Evolutionary conservation across 1,140 invertebrate genomes (phyloP).

Genomic region (Watersipora subatra): DNA sequence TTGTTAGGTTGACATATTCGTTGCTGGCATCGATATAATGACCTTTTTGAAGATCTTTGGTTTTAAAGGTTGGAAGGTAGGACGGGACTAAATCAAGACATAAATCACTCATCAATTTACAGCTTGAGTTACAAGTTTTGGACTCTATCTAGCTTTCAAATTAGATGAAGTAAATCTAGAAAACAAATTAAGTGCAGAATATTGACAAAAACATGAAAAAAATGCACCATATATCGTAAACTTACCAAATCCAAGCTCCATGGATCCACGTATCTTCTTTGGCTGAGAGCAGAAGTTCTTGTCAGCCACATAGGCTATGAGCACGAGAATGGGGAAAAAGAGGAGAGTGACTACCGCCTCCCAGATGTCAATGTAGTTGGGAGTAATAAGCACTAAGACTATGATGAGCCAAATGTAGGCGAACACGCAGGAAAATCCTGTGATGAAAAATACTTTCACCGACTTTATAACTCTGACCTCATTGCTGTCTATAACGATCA

Average conservation of each 20-base stretch:
- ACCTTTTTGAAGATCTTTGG: too few relatives aligned
- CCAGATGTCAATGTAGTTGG: constrained; percentile 48
- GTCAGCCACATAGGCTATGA: constrained; percentile 44
- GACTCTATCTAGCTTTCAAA: too few relatives aligned
- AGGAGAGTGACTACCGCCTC: constrained; percentile 50
- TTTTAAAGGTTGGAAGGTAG: too few relatives aligned
- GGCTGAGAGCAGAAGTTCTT: constrained; percentile 35
- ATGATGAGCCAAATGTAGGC: constrained; percentile 55
- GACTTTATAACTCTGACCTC: constrained; percentile 44
- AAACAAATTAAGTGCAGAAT: too few relatives aligned
- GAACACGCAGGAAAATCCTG: constrained; percentile 47
- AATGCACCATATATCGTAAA: too few relatives aligned
- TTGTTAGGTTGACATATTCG: too few relatives aligned
- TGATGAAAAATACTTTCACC: constrained; percentile 49
- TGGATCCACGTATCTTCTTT: constrained; percentile 10
- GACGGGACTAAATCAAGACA: too few relatives aligned
- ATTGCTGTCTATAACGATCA: constrained; percentile 43
- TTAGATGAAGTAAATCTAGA: too few relatives aligned
- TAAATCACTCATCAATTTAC: too few relatives aligned
- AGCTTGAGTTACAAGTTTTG: too few relatives aligned
- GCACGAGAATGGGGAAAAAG: constrained; percentile 46
- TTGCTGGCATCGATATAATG: too few relatives aligned
- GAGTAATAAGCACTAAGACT: constrained; percentile 42
- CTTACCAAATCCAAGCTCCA: not conserved
- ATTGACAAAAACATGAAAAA: too few relatives aligned